Conservation (phyloP, 2,888 invertebrate species). For the Cataglyphis rosenhaueri region DNA sequence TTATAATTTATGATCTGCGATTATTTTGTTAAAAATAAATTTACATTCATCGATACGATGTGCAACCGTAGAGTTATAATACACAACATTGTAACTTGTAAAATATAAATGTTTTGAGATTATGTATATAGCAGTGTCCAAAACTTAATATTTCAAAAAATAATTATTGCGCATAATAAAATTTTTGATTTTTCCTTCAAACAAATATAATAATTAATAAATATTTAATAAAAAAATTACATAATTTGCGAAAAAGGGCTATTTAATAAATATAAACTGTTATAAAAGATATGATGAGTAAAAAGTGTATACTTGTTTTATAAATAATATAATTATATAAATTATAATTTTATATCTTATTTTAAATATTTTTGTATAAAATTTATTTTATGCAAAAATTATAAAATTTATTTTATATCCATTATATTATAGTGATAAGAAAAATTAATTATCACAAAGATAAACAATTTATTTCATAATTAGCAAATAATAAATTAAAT, state of each 20-base stretch:
- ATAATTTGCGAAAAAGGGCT: neutral
- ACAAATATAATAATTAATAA: neutral
- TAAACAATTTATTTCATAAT: neutral
- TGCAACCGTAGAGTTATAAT: neutral
- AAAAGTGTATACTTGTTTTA: neutral
- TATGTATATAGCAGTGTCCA: neutral
- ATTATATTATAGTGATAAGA: neutral
- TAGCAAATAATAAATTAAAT: slow-evolving; percentile 1
- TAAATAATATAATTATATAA: neutral
- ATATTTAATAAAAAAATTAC: neutral
- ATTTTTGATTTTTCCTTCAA: neutral
- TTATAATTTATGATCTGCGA: neutral
- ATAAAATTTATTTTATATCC: neutral
- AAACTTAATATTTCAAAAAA: neutral
- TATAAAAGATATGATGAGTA: neutral
- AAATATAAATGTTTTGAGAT: neutral
- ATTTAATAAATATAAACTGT: neutral
- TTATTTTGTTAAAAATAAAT: slow-evolving; percentile 11
- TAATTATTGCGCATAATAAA: neutral
- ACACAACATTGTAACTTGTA: neutral
- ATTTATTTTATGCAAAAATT: neutral
- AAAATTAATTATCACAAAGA: neutral
- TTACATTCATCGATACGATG: neutral
- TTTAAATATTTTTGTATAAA: neutral
- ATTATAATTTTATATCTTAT: neutral